A percentile compares a stretch with the other conserved stretches of the same genome.
These are phyloP conservation scores for Taeniopygia guttata DNA, from an alignment of 2,797 vertebrate genomes.

Conservation along the genomic window DNA sequence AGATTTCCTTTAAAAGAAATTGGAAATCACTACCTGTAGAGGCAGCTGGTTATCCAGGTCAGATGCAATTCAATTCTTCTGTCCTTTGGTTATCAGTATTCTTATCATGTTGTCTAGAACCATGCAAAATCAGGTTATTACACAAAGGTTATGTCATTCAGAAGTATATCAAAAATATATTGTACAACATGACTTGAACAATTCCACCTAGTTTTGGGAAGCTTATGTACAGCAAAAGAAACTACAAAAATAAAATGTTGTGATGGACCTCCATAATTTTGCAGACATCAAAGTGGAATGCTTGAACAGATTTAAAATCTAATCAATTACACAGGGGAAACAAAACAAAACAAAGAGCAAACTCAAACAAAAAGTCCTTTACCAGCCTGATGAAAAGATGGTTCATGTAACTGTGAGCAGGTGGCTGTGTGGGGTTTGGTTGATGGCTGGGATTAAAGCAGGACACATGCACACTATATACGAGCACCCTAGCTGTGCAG, in stretches of 20 bases:
- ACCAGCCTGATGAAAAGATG: background rate
- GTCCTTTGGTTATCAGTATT: background rate
- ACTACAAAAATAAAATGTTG: background rate
- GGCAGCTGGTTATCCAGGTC: background rate
- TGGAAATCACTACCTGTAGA: background rate
- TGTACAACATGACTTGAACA: background rate
- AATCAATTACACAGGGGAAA: background rate
- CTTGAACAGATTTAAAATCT: background rate
- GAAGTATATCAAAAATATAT: background rate
- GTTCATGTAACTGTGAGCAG: background rate
- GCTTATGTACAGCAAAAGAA: background rate
- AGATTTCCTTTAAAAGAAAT: background rate
- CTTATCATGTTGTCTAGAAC: background rate
- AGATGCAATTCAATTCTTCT: background rate
- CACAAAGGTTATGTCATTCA: background rate
- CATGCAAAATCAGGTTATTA: background rate
- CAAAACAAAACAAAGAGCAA: background rate
- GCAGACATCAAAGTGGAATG: background rate
- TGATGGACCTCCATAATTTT: background rate
- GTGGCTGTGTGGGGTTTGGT: background rate
- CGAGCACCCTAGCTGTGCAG: background rate
- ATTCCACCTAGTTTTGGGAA: background rate
- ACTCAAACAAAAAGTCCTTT: accelerated
- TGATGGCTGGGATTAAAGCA: background rate
- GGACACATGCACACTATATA: no score